Evolutionary conservation across 2,888 invertebrate species (phyloP), one percentile per base, ranked within the genome.

Genomic region (Neoitamus cyanurus): DNA sequence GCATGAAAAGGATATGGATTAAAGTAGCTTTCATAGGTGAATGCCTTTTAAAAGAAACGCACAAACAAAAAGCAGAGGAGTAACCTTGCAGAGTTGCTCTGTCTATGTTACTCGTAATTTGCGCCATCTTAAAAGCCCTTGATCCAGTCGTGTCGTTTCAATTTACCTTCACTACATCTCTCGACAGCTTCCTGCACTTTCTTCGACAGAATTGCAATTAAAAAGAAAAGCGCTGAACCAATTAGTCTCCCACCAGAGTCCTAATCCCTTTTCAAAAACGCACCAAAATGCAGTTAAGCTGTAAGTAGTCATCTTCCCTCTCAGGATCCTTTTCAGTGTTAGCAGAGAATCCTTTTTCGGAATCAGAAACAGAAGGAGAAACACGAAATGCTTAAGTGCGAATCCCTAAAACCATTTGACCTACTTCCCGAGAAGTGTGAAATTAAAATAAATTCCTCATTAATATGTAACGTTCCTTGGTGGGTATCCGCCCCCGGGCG

Each of bases 371-470:
- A 58, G 58, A 25, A 25, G 20, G 31, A 20, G 34, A 42, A 42
- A 42, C 42, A 42, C 42, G 42, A 42, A 42, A 42, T 15, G 42
- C 42, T 42, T 42, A n/a, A 42, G 15, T n/a, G 70, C 70, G 70
- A 70, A 34, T 70, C 34, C 70, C 34, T 34, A 70, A 31, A 31
- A 70, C 70, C 70, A 70, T 70, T 70, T 70, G 70, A 70, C 70
- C 70, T 3, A 70, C 20, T 58, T 58, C 70, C 15, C 11, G 30
- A 70, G 70, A 58, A 58, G 31, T 70, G 70, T 34, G n/a, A 70
- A 70, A 70, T 70, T 70, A 70, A 70, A 69, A 70, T 70, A 70
- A 70, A 15, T 70, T 70, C 70, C 28, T 70, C 70, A 70, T 70
- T 70, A 70, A 70, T 70, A 70, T 31, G 70, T 30, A 70, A 34